Evolutionary conservation across 2,888 invertebrate species (phyloP), one percentile per base, ranked within the genome.

Genomic region (Macrosoma leucophasiata): DNA sequence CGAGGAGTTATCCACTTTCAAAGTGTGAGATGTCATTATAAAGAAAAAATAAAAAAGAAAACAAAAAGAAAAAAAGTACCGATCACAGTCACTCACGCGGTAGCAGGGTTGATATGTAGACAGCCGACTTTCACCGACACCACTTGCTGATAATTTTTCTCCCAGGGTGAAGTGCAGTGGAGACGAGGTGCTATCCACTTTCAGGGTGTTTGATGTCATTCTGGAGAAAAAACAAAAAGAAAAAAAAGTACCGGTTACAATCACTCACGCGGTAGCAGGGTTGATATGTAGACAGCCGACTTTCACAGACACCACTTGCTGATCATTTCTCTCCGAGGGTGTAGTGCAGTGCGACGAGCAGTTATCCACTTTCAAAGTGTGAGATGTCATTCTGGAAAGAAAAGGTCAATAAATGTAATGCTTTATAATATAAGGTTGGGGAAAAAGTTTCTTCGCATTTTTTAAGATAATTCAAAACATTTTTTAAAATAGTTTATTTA

Each of bases 201-300:
- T 63, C 29, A 78, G 56, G 2, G 56, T 60, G 34, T 64, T 52
- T 4, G 70, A 53, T 11, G 61, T 55, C 71, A 70, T 71, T 38
- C 59, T 70, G 50, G 41, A 50, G 43, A 2, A 44, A 57, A 39
- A n/a, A n/a, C n/a, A n/a, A n/a, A n/a, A n/a, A n/a, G n/a, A n/a
- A n/a, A n/a, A n/a, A n/a, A n/a, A n/a, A n/a, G n/a, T n/a, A n/a
- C n/a, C n/a, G n/a, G n/a, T n/a, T n/a, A n/a, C n/a, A 21, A 4
- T n/a, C 15, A 46, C 76, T 75, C 20, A 82, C 81, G 55, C 53
- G 2, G 79, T 64, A 3, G 71, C 70, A 0, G 76, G 75, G 39
- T 82, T 75, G 46, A 81, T 64, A 43, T 73, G 65, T 1, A 81
- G 61, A 33, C 79, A 81, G 45, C 82, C 82, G 8, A 81, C 74